phyloP scores from a whole-genome alignment of 2,797 vertebrate genomes.

The Leptatherina wallacei region DNA sequence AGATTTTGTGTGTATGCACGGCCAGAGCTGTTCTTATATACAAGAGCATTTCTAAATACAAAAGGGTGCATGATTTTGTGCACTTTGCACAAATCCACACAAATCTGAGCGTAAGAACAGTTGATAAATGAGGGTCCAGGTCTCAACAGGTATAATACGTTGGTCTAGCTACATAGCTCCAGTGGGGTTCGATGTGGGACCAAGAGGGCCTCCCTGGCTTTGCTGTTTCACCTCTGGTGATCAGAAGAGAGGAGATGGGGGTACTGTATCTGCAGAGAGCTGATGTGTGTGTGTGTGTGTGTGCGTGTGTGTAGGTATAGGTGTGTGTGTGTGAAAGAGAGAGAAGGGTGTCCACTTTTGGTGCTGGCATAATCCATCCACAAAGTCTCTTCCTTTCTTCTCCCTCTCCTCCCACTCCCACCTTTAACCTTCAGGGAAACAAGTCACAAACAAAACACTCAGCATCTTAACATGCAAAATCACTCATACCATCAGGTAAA shows the following conservation, averaged over 20 bases:
- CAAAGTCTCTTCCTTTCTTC: slow-evolving; percentile 63
- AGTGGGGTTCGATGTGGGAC: slow-evolving; percentile 82
- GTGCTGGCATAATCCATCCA: slow-evolving; percentile 87
- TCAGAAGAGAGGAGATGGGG: slow-evolving; percentile 86
- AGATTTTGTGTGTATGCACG: too few species aligned
- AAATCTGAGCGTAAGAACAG: too few species aligned
- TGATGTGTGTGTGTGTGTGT: slow-evolving; percentile 35
- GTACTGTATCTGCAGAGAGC: slow-evolving; percentile 83
- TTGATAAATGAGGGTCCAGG: too few species aligned
- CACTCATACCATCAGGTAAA: slow-evolving; percentile 43
- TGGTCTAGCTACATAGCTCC: too few species aligned
- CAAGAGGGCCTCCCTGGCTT: slow-evolving; percentile 82
- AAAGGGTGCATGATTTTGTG: too few species aligned
- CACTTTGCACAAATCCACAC: too few species aligned
- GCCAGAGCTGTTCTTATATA: too few species aligned
- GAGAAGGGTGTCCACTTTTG: slow-evolving; percentile 70
- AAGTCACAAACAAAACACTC: slow-evolving; percentile 85
- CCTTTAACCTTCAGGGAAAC: slow-evolving; percentile 82
- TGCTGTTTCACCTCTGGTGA: slow-evolving; percentile 89
- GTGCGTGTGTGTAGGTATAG: background rate
- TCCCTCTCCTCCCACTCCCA: slow-evolving; percentile 52
- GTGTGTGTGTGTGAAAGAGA: background rate
- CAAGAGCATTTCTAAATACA: too few species aligned
- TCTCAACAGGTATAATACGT: too few species aligned
- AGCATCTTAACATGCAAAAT: slow-evolving; percentile 53